Base-by-base conservation (phyloP, 2,113 vertebrate genomes). In the Melanerpes formicivorus region DNA sequence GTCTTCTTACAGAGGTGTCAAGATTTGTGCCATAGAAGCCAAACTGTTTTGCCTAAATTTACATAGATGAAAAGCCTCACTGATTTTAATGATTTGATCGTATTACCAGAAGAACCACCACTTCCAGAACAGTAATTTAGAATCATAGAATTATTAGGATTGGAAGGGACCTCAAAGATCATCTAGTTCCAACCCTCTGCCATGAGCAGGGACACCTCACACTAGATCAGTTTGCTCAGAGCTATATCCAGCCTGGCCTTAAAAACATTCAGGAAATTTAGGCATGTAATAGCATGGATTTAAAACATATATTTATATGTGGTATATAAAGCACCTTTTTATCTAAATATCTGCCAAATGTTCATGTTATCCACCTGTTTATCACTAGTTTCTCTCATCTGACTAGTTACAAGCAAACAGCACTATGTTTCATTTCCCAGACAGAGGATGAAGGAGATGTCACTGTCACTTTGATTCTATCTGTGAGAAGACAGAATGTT, bases 361-460 rank as follows among this genome's bases (percentile, higher is more conserved):
- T 63, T 5, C 7, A 16, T 74, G 58, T 40, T 62, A 62, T 56
- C 48, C 27, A 77, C 18, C 22, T 66, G 26, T 85, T 95, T 85
- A 32, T 91, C 65, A 58, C 15, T 58, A 26, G 16, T 85, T 87
- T 82, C 67, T 83, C 37, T 82, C 79, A 48, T 62, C 42, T 76
- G 37, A 82, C 69, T 85, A 74, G 42, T 25, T 90, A 54, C 19
- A 74, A 29, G 18, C 30, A 67, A 65, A 30, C 15, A 83, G 44
- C 15, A 26, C 55, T n/a, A 6, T 64, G 44, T 87, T 85, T 91
- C 60, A 74, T 74, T 94, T 80, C 69, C 55, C 54, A 80, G 78
- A 67, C 78, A 88, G 46, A 87, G 18, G 76, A 95, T 80, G 72
- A 91, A 90, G 78, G 62, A 54, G 40, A 71, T 90, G 83, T 80